phyloP scores from a whole-genome alignment of 2,797 vertebrate species.

The Linurgus olivaceus region DNA sequence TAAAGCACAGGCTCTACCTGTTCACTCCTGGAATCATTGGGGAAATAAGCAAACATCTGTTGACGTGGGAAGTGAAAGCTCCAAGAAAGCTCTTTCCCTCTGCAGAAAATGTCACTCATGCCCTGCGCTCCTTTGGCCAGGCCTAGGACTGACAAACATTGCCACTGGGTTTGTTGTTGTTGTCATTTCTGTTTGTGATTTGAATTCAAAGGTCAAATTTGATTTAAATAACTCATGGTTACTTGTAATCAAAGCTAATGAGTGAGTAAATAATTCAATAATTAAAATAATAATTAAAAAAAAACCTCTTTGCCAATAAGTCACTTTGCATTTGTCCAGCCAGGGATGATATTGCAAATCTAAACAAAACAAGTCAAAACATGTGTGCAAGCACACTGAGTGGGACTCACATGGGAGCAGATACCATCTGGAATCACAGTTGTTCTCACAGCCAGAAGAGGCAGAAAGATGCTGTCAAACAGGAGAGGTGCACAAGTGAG shows the following conservation, averaged over 20 bases:
- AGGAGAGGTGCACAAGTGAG: not conserved
- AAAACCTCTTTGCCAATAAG: not conserved
- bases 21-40: not conserved
- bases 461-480: not conserved
- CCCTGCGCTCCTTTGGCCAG: not conserved
- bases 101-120: not conserved
- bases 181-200: not conserved
- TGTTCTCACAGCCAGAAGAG: not conserved
- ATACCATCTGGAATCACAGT: slow-evolving; percentile 29
- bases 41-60: not conserved
- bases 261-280: slow-evolving; percentile 3
- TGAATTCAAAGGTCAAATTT: not conserved
- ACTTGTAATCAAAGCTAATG: slow-evolving; percentile 14
- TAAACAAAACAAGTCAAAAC: slow-evolving; percentile 19
- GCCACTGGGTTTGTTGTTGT: not conserved
- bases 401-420: not conserved
- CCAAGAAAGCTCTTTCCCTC: not conserved
- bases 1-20: not conserved
- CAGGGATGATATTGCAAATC: not conserved
- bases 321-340: slow-evolving; percentile 14
- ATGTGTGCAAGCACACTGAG: not conserved
- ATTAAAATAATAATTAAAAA: no score
- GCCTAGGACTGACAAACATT: not conserved
- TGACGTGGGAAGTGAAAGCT: not conserved
- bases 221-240: not conserved